Base-by-base conservation (phyloP, 37 sponge, comb jelly and placozoan species). In the Halichondria panicea region DNA sequence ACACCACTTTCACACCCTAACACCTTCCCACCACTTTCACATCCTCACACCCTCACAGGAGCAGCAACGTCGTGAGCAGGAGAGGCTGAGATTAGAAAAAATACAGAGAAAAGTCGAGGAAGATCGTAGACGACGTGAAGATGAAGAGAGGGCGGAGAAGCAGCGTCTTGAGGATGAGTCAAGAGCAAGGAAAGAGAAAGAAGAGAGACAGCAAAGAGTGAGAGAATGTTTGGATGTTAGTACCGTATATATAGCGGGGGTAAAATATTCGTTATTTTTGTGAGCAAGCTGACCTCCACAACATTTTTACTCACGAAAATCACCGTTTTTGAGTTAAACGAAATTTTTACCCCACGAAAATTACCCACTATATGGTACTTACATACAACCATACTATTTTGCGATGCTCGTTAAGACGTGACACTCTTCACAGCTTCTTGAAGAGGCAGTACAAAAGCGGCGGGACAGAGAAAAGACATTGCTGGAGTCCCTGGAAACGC, bases 151-250 rank as follows among this genome's bases (percentile, higher is more conserved):
- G 60, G 19, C 30, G 36, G 58, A 74, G 37, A 62, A 36, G 40
- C 80, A 82, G 36, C 61, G 31, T n/a, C 39, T 36, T 40, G 65
- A 28, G 9, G 74, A 68, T 74, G 87, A 74, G 22, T 83, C 72
- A 11, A 52, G 56, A 65, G 68, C 60, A 2, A 78, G 50, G 55
- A 75, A 77, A 50, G 34, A 44, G 5, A 79, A 80, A 60, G 81
- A 88, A 64, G 82, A 87, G 42, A 68, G 62, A 44, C 65, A 43
- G 46, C 21, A 43, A 60, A 68, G 61, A 52, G 85, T 72, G n/a
- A n/a, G n/a, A n/a, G n/a, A n/a, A n/a, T n/a, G n/a, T n/a, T n/a
- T n/a, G n/a, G n/a, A n/a, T n/a, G n/a, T n/a, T n/a, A n/a, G n/a
- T n/a, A n/a, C n/a, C n/a, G n/a, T n/a, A n/a, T n/a, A n/a, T n/a